phyloP scores from a whole-genome alignment of 2,888 invertebrate species.

The Acanthosepion pharaonis region DNA sequence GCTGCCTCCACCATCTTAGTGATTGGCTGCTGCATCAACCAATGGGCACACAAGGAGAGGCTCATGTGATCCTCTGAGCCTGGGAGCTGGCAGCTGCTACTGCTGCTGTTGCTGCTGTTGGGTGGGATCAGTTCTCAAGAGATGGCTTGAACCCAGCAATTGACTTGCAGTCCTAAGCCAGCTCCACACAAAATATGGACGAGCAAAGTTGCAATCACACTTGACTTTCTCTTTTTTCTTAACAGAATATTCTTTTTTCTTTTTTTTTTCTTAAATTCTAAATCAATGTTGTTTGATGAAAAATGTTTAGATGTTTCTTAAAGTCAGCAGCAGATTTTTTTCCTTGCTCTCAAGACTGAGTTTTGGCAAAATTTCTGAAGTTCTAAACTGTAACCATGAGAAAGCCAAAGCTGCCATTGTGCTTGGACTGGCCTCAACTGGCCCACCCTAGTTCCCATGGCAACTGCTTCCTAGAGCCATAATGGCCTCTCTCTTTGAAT shows the following conservation, averaged over 20 bases:
- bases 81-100: conserved; percentile 38
- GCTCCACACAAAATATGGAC: conserved; percentile 10
- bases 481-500: background rate
- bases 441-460: conserved; percentile 33
- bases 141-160: background rate
- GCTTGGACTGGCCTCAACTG: background rate
- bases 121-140: background rate
- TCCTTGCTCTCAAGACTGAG: background rate
- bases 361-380: background rate
- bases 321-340: background rate
- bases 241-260: background rate
- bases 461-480: background rate
- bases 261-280: background rate
- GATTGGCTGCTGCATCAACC: conserved; percentile 38
- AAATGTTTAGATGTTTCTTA: background rate
- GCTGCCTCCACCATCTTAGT: conserved; percentile 25
- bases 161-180: background rate
- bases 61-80: conserved; percentile 4
- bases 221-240: conserved; percentile 33
- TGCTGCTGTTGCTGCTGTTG: background rate
- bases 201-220: background rate
- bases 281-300: conserved; percentile 33
- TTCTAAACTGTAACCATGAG: background rate
- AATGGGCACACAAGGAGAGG: background rate
- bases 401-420: conserved; percentile 33